Base-by-base conservation (phyloP, 2,888 invertebrate genomes). In the Dolichopus griseipennis region DNA sequence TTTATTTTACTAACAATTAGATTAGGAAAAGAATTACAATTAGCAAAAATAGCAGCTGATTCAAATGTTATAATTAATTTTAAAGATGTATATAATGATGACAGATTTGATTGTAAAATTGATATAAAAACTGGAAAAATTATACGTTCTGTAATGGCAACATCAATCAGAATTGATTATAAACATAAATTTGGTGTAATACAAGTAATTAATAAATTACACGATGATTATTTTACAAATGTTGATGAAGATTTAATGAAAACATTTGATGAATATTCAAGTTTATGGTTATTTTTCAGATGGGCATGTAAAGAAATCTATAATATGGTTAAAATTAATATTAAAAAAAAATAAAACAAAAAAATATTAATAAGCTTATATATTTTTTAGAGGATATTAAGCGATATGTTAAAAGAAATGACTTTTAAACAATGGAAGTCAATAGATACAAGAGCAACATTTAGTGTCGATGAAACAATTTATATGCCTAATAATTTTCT, bases 261-360 rank as follows among this genome's bases (percentile, higher is more conserved):
- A 12, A 85, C 85, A 22, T 85, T 87, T 75, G 81, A 85, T 20
- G 83, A 83, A 70, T 87, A 86, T 75, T 85, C 85, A 73, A 83
- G 85, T 0, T 80, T 87, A 62, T 85, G 85, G 22, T 79, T 87
- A 8, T 85, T 86, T 76, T 86, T 85, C 73, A 82, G 83, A 61
- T 83, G 83, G 67, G 81, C 85, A 8, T 20, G 61, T 21, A 20
- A 67, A 27, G 22, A 41, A 6, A 20, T 64, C 21, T 27, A 21
- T 12, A 64, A 65, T 21, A 43, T 61, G 65, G 66, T 62, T 67
- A 64, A n/a, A n/a, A 2, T 52, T 9, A 52, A 52, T 52, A 27
- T 27, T 27, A 15, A 52, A 52, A n/a, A n/a, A n/a, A n/a, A n/a
- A n/a, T n/a, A n/a, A n/a, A n/a, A n/a, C n/a, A n/a, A n/a, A n/a